Percentiles rank a stretch among this genome's conserved stretches.
These are phyloP conservation scores for Irena cyanogastra DNA, from an alignment of 2,113 vertebrate species.

Conservation along the genomic window DNA sequence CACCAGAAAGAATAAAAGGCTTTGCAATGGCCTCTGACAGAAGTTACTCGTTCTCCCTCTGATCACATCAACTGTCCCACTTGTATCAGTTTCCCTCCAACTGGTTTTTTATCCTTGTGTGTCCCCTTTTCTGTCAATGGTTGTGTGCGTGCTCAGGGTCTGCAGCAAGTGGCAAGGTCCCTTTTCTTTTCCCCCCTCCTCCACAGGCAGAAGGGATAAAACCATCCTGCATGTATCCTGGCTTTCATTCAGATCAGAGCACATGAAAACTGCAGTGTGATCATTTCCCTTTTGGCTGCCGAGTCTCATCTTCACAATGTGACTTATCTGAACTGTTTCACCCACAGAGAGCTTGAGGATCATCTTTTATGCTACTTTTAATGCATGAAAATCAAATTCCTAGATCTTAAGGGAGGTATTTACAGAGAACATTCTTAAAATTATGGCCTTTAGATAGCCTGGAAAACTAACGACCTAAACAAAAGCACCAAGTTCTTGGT, in stretches of 20 bases:
- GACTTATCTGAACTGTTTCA: conserved; percentile 7
- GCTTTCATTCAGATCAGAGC: conserved; percentile 9
- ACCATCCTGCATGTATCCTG: background rate
- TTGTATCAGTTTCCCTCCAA: background rate
- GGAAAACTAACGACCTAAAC: background rate
- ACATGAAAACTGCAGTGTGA: background rate
- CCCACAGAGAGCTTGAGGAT: conserved; percentile 1
- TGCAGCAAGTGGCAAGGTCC: conserved; percentile 2
- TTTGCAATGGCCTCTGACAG: background rate
- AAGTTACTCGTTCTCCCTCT: background rate
- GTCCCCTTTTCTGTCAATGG: background rate
- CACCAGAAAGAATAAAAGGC: background rate
- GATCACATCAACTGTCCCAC: background rate
- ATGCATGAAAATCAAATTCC: background rate
- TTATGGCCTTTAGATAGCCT: background rate
- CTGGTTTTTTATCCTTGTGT: background rate
- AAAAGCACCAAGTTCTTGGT: background rate
- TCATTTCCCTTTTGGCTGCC: background rate
- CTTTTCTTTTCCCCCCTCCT: background rate
- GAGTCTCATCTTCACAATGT: conserved; percentile 13
- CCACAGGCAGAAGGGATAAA: background rate
- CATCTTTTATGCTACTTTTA: background rate
- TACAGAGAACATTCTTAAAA: background rate
- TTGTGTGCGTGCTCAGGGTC: background rate
- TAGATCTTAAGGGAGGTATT: background rate